phyloP scores from a whole-genome alignment of 92 coral and sea anemone species.

The Epizoanthus illoricatus region DNA sequence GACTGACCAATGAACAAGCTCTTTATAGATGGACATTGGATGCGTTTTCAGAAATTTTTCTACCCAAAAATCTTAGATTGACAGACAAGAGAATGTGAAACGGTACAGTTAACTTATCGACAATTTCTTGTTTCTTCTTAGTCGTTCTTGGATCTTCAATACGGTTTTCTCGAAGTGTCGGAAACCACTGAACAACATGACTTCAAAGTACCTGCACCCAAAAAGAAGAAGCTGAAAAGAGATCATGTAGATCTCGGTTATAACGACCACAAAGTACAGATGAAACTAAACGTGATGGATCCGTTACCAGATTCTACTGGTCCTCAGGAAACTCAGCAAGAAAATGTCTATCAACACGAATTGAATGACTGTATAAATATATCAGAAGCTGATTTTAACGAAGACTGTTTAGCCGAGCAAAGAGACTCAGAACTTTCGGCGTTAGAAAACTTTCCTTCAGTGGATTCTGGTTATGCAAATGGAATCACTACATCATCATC shows the following conservation, averaged over 20 bases:
- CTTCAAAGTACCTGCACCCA: slow-evolving; percentile 10
- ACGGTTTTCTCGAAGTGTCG: slow-evolving; percentile 11
- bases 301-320: not conserved
- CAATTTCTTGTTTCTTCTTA: not conserved
- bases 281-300: not conserved
- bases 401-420: not conserved
- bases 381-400: not conserved
- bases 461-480: not conserved
- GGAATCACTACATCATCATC: not conserved
- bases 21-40: no score
- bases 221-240: slow-evolving; percentile 3
- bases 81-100: no score
- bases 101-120: no score
- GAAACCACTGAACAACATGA: slow-evolving; percentile 16
- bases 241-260: not conserved
- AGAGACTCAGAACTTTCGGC: not conserved
- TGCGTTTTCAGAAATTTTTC: no score
- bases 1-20: no score
- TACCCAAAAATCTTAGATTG: no score
- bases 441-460: not conserved
- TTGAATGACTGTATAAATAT: not conserved
- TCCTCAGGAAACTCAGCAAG: not conserved
- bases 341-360: not conserved
- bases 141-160: slow-evolving; percentile 32
- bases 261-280: not conserved